Evolutionary conservation across 2,888 invertebrate genomes (phyloP).

Genomic region (Seladonia tumulorum): DNA sequence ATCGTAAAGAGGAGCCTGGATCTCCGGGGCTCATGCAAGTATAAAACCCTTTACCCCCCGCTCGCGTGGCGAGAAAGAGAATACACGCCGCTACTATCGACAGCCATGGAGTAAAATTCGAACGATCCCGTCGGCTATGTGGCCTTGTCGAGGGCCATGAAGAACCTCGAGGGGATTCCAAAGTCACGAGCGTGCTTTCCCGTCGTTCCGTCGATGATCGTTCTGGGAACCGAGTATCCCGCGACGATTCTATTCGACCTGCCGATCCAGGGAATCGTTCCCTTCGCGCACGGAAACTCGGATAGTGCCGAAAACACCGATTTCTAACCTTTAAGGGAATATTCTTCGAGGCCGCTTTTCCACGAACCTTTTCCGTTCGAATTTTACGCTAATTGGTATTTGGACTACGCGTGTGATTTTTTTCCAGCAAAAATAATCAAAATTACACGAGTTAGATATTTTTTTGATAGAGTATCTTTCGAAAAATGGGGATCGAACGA

Average conservation of each 20-base stretch:
- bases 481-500: too few species aligned
- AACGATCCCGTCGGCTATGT: constrained; percentile 38
- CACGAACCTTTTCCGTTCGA: too few species aligned
- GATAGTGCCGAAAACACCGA: not conserved
- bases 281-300: not conserved
- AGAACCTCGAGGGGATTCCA: constrained; percentile 31
- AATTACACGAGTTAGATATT: too few species aligned
- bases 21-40: constrained; percentile 71
- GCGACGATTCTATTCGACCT: constrained; percentile 1
- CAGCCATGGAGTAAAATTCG: constrained; percentile 61
- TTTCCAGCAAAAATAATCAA: too few species aligned
- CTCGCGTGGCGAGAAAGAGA: constrained; percentile 37
- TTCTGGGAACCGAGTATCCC: constrained; percentile 2
- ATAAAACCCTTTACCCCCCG: constrained; percentile 60
- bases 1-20: constrained; percentile 71
- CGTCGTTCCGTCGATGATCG: constrained; percentile 4
- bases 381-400: too few species aligned
- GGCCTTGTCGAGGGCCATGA: constrained; percentile 7
- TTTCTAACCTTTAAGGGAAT: not conserved
- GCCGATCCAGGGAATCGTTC: not conserved
- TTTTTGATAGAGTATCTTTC: too few species aligned
- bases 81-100: constrained; percentile 37
- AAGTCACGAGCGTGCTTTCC: constrained; percentile 30
- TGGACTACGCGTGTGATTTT: too few species aligned
- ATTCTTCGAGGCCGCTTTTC: too few species aligned